A percentile compares a stretch with the other conserved stretches of the same genome.
These are phyloP conservation scores for Drosophila anomelani DNA, from an alignment of 2,888 invertebrate genomes.

Conservation along the genomic window DNA sequence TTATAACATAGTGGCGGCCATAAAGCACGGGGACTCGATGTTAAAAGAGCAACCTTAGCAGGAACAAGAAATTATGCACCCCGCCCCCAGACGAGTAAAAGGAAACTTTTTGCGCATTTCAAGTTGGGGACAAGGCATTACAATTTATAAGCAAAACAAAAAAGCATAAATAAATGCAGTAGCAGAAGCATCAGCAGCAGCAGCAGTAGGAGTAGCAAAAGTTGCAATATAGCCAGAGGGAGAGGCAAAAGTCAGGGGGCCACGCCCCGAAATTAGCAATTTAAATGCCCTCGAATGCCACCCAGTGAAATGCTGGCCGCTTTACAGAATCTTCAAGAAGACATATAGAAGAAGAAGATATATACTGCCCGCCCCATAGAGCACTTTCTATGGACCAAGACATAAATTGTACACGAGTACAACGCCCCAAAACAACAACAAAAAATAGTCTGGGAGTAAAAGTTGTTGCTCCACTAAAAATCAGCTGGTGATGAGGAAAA, in stretches of 20 bases:
- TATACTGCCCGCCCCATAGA: constrained; percentile 17
- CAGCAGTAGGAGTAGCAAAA: constrained; percentile 4
- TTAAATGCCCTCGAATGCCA: constrained; percentile 45
- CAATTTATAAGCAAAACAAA: constrained; percentile 55
- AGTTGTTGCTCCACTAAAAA: constrained; percentile 50
- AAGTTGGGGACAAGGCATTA: constrained; percentile 50
- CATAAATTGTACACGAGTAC: constrained; percentile 48
- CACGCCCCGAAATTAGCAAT: constrained; percentile 50
- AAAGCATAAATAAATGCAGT: constrained; percentile 50
- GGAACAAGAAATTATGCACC: constrained; percentile 39
- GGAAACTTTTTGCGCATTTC: constrained; percentile 47
- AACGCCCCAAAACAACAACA: constrained; percentile 48
- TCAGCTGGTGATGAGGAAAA: constrained; percentile 28
- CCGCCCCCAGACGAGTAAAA: constrained; percentile 29
- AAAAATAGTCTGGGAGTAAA: constrained; percentile 40
- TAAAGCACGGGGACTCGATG: constrained; percentile 33
- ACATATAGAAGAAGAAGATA: neutral
- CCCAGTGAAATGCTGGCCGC: constrained; percentile 24
- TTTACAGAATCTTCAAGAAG: constrained; percentile 14
- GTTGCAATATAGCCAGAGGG: constrained; percentile 18
- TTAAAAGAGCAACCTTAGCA: constrained; percentile 18
- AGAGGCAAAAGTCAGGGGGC: constrained; percentile 30
- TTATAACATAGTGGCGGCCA: constrained; percentile 33
- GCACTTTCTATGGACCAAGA: constrained; percentile 64
- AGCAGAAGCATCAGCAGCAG: constrained; percentile 5